Conservation (phyloP, 2,113 vertebrate genomes). For the Dolichallabes microphthalmus region DNA sequence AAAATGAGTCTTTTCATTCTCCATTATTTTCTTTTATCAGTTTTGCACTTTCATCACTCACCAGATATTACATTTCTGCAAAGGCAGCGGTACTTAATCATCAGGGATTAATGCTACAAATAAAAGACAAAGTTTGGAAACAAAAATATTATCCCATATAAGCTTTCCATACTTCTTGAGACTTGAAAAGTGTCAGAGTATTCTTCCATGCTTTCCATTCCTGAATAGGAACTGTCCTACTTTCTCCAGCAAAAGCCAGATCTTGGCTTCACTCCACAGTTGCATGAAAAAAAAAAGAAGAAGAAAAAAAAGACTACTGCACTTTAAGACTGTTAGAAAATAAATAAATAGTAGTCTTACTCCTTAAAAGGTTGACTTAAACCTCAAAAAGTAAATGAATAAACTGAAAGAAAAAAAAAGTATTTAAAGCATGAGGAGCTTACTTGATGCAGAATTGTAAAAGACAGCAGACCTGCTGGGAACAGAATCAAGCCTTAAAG, state of each 20-base stretch:
- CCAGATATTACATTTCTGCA: not conserved
- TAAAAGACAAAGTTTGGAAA: not conserved
- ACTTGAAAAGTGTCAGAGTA: not conserved
- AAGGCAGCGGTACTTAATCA: not conserved
- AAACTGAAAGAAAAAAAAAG: not conserved
- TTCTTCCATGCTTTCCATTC: not conserved
- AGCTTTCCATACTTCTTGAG: not conserved
- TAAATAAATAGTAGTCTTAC: slow-evolving; percentile 1
- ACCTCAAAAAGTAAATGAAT: not conserved
- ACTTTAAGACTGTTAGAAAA: not conserved
- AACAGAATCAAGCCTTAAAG: slow-evolving; percentile 35
- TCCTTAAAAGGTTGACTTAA: not conserved
- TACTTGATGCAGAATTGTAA: slow-evolving; percentile 46
- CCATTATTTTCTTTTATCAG: not conserved
- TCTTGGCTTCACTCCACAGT: not conserved
- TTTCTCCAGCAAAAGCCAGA: not conserved
- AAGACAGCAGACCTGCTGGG: slow-evolving; percentile 10
- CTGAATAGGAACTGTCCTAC: not conserved
- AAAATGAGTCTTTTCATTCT: not conserved
- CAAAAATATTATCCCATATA: slow-evolving; percentile 3
- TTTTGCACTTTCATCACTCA: not conserved
- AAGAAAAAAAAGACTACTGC: not conserved
- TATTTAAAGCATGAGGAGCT: not conserved
- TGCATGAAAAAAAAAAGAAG: not conserved
- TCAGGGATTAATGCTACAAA: not conserved